Conservation (phyloP, 2,888 invertebrate species). For the Abrostola triplasia region DNA sequence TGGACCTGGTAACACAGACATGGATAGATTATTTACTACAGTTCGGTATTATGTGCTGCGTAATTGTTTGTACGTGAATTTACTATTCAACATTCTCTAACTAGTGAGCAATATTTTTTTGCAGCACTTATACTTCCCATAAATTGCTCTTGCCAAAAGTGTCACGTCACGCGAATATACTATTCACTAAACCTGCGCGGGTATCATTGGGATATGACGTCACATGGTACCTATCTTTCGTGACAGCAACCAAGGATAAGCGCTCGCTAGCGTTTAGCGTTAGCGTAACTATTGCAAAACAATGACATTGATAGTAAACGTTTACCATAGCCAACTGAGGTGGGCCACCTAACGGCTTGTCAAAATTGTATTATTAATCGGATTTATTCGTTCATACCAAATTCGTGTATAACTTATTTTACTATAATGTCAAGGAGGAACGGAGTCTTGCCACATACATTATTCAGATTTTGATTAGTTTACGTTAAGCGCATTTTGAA, state of each 20-base stretch:
- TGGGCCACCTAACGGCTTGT: slow-evolving; percentile 23
- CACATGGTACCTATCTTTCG: slow-evolving; percentile 33
- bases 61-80: no score
- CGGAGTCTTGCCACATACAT: slow-evolving; percentile 17
- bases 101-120: neutral
- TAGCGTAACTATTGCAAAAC: slow-evolving; percentile 48
- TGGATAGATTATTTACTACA: no score
- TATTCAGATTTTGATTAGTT: slow-evolving; percentile 8
- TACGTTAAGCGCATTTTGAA: neutral
- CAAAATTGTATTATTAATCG: slow-evolving; percentile 29
- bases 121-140: neutral
- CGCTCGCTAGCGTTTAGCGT: slow-evolving; percentile 17
- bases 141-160: slow-evolving; percentile 20
- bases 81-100: no score
- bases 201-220: slow-evolving; percentile 25
- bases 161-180: slow-evolving; percentile 23
- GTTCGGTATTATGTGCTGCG: no score
- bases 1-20: slow-evolving; percentile 89
- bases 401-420: slow-evolving; percentile 17
- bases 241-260: slow-evolving; percentile 33
- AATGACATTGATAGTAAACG: slow-evolving; percentile 42
- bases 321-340: slow-evolving; percentile 15
- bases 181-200: slow-evolving; percentile 36
- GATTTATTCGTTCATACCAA: slow-evolving; percentile 19
- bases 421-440: slow-evolving; percentile 40